Evolutionary conservation across 1,140 invertebrate species (phyloP), one percentile per base, ranked within the genome.

Genomic region (Calliopsis andreniformis): DNA sequence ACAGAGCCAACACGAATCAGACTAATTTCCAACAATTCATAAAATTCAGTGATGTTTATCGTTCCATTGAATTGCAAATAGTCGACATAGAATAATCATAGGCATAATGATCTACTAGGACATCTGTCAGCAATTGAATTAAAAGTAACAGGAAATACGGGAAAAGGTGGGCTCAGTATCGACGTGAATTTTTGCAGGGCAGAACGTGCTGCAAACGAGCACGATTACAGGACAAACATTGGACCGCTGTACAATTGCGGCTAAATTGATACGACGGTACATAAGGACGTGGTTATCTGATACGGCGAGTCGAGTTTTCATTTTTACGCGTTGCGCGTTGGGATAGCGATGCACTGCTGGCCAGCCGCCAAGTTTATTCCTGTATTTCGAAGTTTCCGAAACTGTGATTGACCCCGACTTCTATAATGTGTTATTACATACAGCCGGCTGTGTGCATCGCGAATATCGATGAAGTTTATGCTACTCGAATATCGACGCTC

Each of bases 231-330:
- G 30, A 63, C 42, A 69, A 63, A 47, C 78, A 42, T 63, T 77
- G 25, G 67, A 16, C 35, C 16, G 62, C 16, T 47, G 28, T 28
- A 63, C 51, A 67, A 67, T 67, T 75, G 71, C 51, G 71, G 71
- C 51, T 67, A 75, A 75, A 75, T 75, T 75, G 71, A 75, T 75
- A 75, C 62, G 51, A 67, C 45, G 63, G 71, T 67, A 75, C 71
- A 75, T 75, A 75, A 75, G 71, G 71, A 67, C 39, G 51, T 58
- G 71, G 71, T 75, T 67, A 67, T 67, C 63, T 67, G 71, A 75
- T 75, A 75, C 71, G 71, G 71, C 20, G 62, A 62, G 8, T n/a
- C 28, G 51, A 67, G 62, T 75, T 75, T 67, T 67, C 45, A 47
- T 75, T 53, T 62, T 43, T 67, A 75, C 53, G 42, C 35, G 62